Evolutionary conservation across 1,140 invertebrate genomes (phyloP), one percentile per base, ranked within the genome.

Genomic region (Sesamia nonagrioides): DNA sequence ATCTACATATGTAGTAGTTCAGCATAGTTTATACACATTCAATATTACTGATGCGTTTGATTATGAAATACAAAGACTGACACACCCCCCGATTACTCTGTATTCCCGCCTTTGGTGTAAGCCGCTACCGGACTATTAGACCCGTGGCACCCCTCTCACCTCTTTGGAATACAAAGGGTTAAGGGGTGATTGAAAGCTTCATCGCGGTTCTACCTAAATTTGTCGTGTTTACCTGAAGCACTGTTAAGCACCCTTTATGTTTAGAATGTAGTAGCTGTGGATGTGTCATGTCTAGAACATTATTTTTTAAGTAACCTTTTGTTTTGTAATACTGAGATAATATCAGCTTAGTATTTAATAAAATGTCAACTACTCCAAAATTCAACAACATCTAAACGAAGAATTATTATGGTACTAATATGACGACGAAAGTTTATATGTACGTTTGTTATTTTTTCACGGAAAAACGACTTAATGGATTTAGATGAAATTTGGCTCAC

Each of bases 211-310:
- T 77, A 82, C 72, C 75, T 82, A 81, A 83, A 86, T 84, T 88
- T 83, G 87, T 82, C 85, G 77, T 87, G 84, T 89, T 91, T 86
- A 91, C 88, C 88, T 89, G 89, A 87, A 91, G 80, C 82, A 80
- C 84, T 86, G 80, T 75, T 86, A 85, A 86, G 81, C 73, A 75
- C 58, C 73, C 73, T 63, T 63, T 75, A 63, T 75, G 54, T 61
- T 63, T 63, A 63, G 40, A 82, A 81, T 63, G 35, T 76, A 81
- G 35, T 68, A 5, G 6, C 68, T 21, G 78, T 84, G 69, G 82
- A 86, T 83, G 54, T 66, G 83, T 33, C 58, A 75, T 33, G 18
- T 7, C 37, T 63, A 8, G 21, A 54, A 37, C 33, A 18, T 71
- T 6, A 35, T 54, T 35, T 37, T 54, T 17, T n/a, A 35, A 48